Percentiles rank a stretch among this genome's conserved stretches.
phyloP scores from a whole-genome alignment of 2,888 invertebrate genomes.

The Deroplatys truncata region DNA sequence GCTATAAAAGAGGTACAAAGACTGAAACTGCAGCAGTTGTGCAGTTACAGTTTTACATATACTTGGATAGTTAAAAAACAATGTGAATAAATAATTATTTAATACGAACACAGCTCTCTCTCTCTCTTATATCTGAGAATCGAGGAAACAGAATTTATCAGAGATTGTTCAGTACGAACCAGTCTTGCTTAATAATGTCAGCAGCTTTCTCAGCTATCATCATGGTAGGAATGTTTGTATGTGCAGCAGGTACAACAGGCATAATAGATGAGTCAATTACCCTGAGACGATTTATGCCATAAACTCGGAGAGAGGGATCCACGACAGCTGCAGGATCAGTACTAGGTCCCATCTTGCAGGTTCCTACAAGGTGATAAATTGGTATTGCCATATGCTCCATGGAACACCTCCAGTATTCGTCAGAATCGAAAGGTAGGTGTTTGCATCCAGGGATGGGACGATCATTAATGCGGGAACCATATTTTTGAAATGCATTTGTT shows the following conservation, averaged over 20 bases:
- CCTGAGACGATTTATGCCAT: conserved; percentile 39
- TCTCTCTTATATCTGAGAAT: no score
- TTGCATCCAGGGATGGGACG: conserved; percentile 81
- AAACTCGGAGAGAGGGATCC: conserved; percentile 28
- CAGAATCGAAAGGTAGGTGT: conserved; percentile 64
- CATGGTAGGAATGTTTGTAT: conserved; percentile 41
- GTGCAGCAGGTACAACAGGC: conserved; percentile 40
- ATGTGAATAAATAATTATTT: no score
- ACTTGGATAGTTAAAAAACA: no score
- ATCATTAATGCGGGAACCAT: conserved; percentile 71
- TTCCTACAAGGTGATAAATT: conserved; percentile 55
- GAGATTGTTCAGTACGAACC: conserved; percentile 42
- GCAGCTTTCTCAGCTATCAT: conserved; percentile 44
- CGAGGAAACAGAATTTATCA: no score
- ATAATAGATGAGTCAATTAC: conserved; percentile 43
- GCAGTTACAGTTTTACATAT: no score
- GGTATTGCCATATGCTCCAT: conserved; percentile 62
- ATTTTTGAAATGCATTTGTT: conserved; percentile 73
- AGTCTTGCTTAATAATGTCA: conserved; percentile 47
- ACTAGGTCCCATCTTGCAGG: conserved; percentile 15
- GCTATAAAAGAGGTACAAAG: no score
- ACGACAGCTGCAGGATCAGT: conserved; percentile 20
- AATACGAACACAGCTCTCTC: no score
- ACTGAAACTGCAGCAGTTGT: no score
- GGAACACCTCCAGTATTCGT: conserved; percentile 78